A percentile compares a stretch with the other conserved stretches of the same genome.
Conservation (phyloP, 2,797 vertebrate species). For the Eptatretus atami region DNA sequence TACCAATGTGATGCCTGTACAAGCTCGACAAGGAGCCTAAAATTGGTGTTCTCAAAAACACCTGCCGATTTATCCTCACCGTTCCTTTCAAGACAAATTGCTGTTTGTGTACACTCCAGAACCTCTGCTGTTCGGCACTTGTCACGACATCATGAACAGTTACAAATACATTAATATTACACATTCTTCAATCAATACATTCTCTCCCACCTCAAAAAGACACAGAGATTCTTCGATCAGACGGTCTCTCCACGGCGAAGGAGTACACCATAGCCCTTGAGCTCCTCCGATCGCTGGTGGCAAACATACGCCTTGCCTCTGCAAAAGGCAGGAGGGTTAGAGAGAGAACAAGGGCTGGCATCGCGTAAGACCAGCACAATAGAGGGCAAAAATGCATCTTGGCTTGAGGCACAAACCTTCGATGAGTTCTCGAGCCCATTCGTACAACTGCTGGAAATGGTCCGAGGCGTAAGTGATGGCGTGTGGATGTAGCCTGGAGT, state of each 20-base stretch:
- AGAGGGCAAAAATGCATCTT: not conserved
- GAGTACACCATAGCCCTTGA: conserved; percentile 50
- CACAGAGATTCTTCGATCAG: conserved; percentile 48
- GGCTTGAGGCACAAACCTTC: conserved; percentile 19
- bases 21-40: too few species aligned
- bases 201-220: conserved; percentile 29
- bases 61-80: too few species aligned
- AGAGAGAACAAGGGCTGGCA: not conserved
- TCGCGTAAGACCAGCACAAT: not conserved
- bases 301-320: conserved; percentile 68
- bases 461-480: conserved; percentile 60
- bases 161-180: too few species aligned
- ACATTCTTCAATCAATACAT: too few species aligned
- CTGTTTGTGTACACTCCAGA: too few species aligned
- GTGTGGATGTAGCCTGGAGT: conserved; percentile 42
- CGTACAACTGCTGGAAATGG: conserved; percentile 57
- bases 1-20: too few species aligned
- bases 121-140: too few species aligned
- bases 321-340: rapidly evolving
- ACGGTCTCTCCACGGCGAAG: conserved; percentile 60
- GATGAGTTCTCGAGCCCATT: conserved; percentile 57
- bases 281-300: conserved; percentile 65
- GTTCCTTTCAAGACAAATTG: too few species aligned
- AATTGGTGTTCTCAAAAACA: too few species aligned
- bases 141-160: too few species aligned